Base-by-base conservation (phyloP, 2,797 vertebrate species). In the Danio aesculapii region DNA sequence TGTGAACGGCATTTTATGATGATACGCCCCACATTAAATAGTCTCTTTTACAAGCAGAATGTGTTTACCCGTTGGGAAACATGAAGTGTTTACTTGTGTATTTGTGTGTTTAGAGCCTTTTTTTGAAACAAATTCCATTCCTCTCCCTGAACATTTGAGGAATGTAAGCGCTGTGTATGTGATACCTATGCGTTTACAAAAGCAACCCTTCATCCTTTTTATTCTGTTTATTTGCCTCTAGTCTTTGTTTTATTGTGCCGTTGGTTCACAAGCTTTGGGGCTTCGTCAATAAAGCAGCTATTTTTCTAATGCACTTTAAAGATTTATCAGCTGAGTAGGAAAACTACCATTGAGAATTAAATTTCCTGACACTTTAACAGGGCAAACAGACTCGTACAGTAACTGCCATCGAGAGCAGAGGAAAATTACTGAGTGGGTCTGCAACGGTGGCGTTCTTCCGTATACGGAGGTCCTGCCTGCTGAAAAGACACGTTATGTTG, bases 391-490 rank as follows among this genome's bases (percentile, higher is more conserved):
- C 44, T 63, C 43, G 4, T 63, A 55, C 86, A 89, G 82, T 83
- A 81, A 82, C 89, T 88, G 62, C 69, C 49, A 86, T 80, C 83
- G 85, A 77, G 87, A 90, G 50, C n/a, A 79, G 88, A 87, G 91
- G 92, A 92, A 94, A 94, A 93, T 90, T 91, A 92, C 91, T 88
- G 90, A 89, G 88, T 84, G 83, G 84, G 89, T 86, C 81, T 83
- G 75, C 79, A 88, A 81, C 76, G 85, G n/a, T n/a, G n/a, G 88
- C 90, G 85, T 79, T 85, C 88, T 88, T 89, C 83, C 88, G 87
- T 90, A 85, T 90, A 88, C 47, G 83, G 84, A 87, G 76, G 91
- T 84, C 84, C 81, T 86, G 77, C 70, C 86, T 86, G 55, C 75
- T 86, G 89, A 91, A 90, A 88, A 90, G 88, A 91, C 86, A 79